Conservation (phyloP, 2,888 invertebrate species). For the Phorcus lineatus region DNA sequence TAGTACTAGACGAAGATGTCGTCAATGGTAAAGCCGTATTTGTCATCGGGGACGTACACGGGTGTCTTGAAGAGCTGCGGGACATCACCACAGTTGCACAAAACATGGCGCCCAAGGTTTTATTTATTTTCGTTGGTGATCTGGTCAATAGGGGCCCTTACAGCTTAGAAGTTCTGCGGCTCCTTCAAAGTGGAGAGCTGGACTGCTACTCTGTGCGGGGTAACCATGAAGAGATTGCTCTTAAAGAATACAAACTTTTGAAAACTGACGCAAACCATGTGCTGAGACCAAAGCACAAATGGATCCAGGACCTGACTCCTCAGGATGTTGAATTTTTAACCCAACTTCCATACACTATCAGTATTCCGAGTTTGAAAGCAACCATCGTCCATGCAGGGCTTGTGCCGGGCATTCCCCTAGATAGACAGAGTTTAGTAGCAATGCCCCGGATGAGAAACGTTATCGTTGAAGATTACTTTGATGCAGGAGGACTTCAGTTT, state of each 20-base stretch:
- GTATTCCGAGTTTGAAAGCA: constrained; percentile 65
- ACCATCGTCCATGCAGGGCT: constrained; percentile 74
- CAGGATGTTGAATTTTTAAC: constrained; percentile 63
- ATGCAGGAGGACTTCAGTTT: constrained; percentile 40
- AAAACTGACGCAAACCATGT: constrained; percentile 39
- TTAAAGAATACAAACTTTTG: constrained; percentile 51
- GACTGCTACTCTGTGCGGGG: constrained; percentile 63
- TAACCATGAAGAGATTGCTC: constrained; percentile 69
- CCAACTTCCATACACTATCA: constrained; percentile 72
- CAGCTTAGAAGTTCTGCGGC: constrained; percentile 61
- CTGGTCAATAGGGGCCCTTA: constrained; percentile 73
- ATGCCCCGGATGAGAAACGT: constrained; percentile 73
- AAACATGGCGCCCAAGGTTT: constrained; percentile 36
- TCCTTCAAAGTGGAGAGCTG: constrained; percentile 40
- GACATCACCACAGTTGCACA: constrained; percentile 54
- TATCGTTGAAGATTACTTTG: constrained; percentile 38
- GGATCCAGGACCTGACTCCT: constrained; percentile 62
- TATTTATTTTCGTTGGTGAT: constrained; percentile 69
- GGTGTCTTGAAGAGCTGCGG: constrained; percentile 70
- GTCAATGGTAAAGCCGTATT: constrained; percentile 59
- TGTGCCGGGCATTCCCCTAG: constrained; percentile 66
- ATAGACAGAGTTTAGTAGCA: constrained; percentile 58
- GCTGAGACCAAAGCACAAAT: constrained; percentile 54
- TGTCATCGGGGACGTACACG: constrained; percentile 74
- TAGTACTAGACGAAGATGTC: constrained; percentile 43